Conservation (phyloP, 2,797 vertebrate genomes). For the Pangasius djambal region DNA sequence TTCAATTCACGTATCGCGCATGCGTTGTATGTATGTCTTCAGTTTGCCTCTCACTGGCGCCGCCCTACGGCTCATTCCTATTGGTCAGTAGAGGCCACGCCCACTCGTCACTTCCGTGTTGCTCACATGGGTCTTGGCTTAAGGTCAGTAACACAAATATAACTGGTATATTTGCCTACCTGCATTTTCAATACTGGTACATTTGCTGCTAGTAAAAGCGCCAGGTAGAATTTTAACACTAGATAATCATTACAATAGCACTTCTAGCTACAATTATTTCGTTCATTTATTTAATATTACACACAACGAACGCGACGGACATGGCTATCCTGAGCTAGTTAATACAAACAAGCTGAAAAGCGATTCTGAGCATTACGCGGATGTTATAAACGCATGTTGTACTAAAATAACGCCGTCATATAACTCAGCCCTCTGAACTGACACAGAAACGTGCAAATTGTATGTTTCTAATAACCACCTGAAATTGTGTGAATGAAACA, state of each 20-base stretch:
- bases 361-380: neutral
- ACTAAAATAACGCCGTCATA: neutral
- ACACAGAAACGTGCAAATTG: neutral
- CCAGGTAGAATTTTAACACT: neutral
- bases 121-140: constrained; percentile 4
- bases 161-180: neutral
- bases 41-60: neutral
- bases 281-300: neutral
- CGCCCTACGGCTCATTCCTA: neutral
- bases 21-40: neutral
- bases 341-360: no score
- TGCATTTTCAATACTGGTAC: neutral
- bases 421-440: neutral
- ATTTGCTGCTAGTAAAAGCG: neutral
- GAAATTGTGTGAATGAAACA: neutral
- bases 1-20: neutral
- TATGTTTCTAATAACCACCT: neutral
- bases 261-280: neutral
- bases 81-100: constrained; percentile 23
- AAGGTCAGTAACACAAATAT: constrained; percentile 20
- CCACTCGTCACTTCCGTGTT: constrained; percentile 21
- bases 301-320: neutral
- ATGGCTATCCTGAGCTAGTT: neutral
- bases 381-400: neutral
- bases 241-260: neutral